Base-by-base conservation (phyloP, 2,113 vertebrate genomes). In the Atrichornis clamosus region DNA sequence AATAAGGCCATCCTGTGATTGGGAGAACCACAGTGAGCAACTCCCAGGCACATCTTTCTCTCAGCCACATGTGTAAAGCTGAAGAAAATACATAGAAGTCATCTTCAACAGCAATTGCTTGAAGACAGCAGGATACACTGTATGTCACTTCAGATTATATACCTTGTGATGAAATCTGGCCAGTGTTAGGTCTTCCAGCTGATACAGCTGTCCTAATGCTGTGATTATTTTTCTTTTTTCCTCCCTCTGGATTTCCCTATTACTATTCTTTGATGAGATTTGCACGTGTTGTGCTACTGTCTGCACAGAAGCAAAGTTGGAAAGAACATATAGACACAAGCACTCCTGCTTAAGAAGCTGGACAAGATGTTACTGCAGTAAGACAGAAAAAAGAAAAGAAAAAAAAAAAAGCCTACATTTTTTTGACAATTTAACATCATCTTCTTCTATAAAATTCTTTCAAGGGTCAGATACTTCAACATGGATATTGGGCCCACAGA, bases 91-190 rank as follows among this genome's bases (percentile, higher is more conserved):
- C 37, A 49, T 32, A 63, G 55, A 93, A 53, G 13, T 46, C 10
- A 75, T 86, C 39, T 89, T 81, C 75, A 82, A 33, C 19, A 81
- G 49, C 68, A 90, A 49, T 84, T 90, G 39, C 27, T 86, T 92
- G 82, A 81, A 78, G 69, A 64, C 11, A 26, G 56, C 44, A 84
- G 73, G 76, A 83, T 60, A 53, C 1, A 10, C 33, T 80, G 15
- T 49, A 49, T 46, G 60, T 41, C 90, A 49, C 75, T 90, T 95
- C 76, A 90, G 86, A 83, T 94, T 82, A 58, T 44, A 9, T 37
- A 28, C 59, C 18, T 50, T 85, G 42, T 68, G 60, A 80, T 90
- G 84, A 86, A 93, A 64, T 92, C n/a, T 97, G 93, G 47, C 37
- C 76, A 72, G 55, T 55, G 39, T 74, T 52, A 76, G 59, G 33